Base-by-base conservation (phyloP, 2,113 vertebrate genomes). In the Megaleporinus macrocephalus region DNA sequence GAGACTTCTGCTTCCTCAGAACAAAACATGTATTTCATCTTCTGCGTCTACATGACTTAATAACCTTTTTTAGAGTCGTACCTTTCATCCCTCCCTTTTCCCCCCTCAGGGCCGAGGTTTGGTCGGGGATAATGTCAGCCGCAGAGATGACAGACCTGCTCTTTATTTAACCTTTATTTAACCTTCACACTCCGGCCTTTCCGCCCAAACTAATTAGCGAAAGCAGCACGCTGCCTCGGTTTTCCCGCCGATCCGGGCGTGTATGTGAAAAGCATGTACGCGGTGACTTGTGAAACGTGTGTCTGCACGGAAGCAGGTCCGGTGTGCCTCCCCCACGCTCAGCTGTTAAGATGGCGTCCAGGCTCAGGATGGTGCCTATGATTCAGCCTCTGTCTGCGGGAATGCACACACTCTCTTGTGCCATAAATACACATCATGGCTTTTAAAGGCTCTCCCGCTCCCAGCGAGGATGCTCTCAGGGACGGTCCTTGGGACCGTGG, bases 251-350 rank as follows among this genome's bases (percentile, higher is more conserved):
- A 65, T 66, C 59, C 5, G 15, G 70, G 51, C 27, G 59, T 47
- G 29, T 76, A 82, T 73, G 33, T 82, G 69, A 66, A 85, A 47
- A 80, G 55, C 73, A 66, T 78, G 61, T 69, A 29, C 16, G 53
- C 55, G 30, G 36, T 81, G 77, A 73, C 63, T 20, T 7, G 27
- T 80, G 69, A 44, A 30, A 71, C 76, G 41, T 49, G 44, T 36
- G 63, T 81, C 79, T 53, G 27, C 70, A 63, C 53, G 29, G 27
- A 82, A 87, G 73, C 83, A 5, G 15, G 84, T 78, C 83, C 87
- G 84, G 44, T 22, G 77, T 83, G 87, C 83, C 85, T 90, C 85
- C 80, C 89, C 84, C 87, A 87, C 87, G 86, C 83, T 86, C 88
- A 85, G 87, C 88, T 89, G 87, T 88, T 85, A 88, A 47, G 66